Conservation (phyloP, 1,140 invertebrate genomes). For the Rhynchophorus ferrugineus region DNA sequence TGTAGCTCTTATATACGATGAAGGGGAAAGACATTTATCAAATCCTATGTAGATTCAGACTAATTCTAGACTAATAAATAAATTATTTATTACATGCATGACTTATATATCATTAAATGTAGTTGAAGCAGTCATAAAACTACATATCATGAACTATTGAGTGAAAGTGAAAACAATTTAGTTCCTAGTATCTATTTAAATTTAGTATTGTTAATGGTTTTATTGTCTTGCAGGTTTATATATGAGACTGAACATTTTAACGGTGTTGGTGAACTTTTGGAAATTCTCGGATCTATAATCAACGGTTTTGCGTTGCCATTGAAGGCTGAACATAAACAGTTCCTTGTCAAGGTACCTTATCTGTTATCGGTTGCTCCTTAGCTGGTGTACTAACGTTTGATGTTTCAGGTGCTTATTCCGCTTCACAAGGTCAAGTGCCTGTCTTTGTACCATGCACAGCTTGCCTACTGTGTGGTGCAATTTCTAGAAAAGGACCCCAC, state of each 20-base stretch:
- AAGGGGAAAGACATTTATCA: too few species aligned
- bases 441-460: slow-evolving; percentile 90
- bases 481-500: slow-evolving; percentile 98
- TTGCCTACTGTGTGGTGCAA: slow-evolving; percentile 99
- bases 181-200: too few species aligned
- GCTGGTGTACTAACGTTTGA: neutral
- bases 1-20: too few species aligned
- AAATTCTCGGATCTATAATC: slow-evolving; percentile 98
- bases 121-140: too few species aligned
- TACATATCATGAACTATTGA: too few species aligned
- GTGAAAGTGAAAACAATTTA: too few species aligned
- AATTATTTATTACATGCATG: too few species aligned
- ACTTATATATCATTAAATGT: too few species aligned
- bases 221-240: slow-evolving; percentile 72
- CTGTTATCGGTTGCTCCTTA: neutral
- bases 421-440: slow-evolving; percentile 95
- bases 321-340: slow-evolving; percentile 96
- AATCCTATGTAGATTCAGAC: too few species aligned
- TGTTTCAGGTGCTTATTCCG: slow-evolving; percentile 67
- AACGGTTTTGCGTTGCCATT: slow-evolving; percentile 97
- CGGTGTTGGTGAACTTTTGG: slow-evolving; percentile 95
- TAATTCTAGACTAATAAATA: too few species aligned
- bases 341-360: slow-evolving; percentile 82
- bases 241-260: slow-evolving; percentile 99
- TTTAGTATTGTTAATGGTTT: neutral